Evolutionary conservation across 2,888 invertebrate genomes (phyloP), one percentile per base, ranked within the genome.

Genomic region (Caenorhabditis panamensis): DNA sequence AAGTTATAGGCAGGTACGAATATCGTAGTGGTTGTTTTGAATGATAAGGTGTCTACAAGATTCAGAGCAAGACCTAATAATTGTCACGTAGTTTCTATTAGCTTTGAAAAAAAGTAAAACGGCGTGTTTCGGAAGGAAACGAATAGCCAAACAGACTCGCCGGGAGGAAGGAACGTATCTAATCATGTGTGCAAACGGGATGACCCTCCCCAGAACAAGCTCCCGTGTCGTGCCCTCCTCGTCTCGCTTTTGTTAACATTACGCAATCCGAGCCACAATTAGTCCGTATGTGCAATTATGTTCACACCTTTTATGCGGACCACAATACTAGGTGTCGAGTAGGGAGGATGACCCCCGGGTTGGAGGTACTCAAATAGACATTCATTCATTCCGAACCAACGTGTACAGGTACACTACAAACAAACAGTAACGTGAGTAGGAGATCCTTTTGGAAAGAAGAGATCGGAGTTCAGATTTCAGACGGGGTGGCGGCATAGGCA

Each of bases 121-220:
- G 41, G n/a, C 11, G n/a, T 61, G 22, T 49, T 49, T 64, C 58
- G 56, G 64, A 73, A 51, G 59, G 36, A 73, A 61, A 49, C 61
- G 49, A 77, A 77, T 63, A 62, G 63, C 58, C 68, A 68, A 77
- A 77, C 49, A 63, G 63, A 76, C 61, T 62, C 53, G n/a, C n/a
- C n/a, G n/a, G n/a, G n/a, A n/a, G 26, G 31, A 18, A 22, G 56
- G 28, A 20, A 53, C 20, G 66, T 22, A 56, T 22, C 41, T 64
- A 69, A 77, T 63, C 67, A 69, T 77, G 77, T 77, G 67, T 69
- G 63, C 63, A 77, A 63, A 69, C 67, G 59, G 58, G 76, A 77
- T 68, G 68, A 62, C 68, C 68, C 68, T n/a, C 24, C 41, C 36
- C 18, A 5, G 24, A 36, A 51, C 49, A 44, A 28, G 53, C 53